A percentile compares a stretch with the other conserved stretches of the same genome.
phyloP scores from a whole-genome alignment of 1,140 invertebrate species.

The Caerostris darwini region DNA sequence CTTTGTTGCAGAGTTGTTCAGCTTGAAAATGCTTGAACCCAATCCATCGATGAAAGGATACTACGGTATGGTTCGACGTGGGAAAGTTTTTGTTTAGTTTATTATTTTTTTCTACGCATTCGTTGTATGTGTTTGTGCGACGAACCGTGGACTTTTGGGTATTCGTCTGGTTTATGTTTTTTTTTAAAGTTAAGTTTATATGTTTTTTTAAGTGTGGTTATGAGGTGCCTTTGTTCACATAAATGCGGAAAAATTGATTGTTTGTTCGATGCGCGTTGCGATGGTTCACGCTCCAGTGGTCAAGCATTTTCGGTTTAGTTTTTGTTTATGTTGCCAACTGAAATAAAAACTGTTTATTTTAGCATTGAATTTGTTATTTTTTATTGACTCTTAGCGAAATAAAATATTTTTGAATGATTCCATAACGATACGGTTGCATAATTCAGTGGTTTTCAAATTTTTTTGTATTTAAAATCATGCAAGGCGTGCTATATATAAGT shows the following conservation, averaged over 20 bases:
- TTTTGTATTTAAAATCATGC: no score
- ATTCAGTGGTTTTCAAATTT: no score
- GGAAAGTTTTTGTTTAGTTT: conserved; percentile 16
- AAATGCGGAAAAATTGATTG: not conserved
- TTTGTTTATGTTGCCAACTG: no score
- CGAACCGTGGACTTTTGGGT: conserved; percentile 8
- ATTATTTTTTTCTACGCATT: not conserved
- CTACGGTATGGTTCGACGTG: not conserved
- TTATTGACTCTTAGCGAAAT: no score
- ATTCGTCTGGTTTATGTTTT: not conserved
- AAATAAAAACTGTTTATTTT: no score
- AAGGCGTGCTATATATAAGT: no score
- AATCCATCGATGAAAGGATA: conserved; percentile 38
- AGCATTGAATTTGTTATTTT: no score
- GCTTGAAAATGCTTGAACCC: conserved; percentile 59
- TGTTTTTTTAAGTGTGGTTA: not conserved
- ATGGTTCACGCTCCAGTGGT: not conserved
- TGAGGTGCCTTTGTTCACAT: not conserved
- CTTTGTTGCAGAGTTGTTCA: conserved; percentile 52
- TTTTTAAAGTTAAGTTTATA: not conserved
- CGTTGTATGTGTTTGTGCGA: conserved; percentile 26
- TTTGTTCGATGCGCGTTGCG: not conserved
- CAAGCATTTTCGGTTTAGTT: no score
- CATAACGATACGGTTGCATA: no score
- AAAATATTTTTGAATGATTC: no score